These are phyloP conservation scores for Pyrgilauda ruficollis DNA, from an alignment of 2,113 vertebrate species.

Conservation along the genomic window DNA sequence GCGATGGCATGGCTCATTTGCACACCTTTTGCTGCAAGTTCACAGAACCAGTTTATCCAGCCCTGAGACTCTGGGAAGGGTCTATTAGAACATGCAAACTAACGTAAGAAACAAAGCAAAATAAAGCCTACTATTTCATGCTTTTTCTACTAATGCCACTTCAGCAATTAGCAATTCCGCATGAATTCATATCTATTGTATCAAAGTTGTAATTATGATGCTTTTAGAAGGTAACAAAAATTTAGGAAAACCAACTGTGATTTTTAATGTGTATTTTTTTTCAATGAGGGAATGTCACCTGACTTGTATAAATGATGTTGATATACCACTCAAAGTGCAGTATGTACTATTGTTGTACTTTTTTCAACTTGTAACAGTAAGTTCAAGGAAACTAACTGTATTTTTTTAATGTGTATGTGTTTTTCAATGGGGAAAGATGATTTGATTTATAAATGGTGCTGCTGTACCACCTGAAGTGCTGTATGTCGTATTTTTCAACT, in stretches of 20 bases:
- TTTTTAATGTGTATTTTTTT: background rate
- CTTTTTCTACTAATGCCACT: background rate
- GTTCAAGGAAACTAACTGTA: background rate
- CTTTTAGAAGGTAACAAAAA: background rate
- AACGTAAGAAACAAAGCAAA: slow-evolving; percentile 3
- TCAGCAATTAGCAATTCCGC: background rate
- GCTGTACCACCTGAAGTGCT: background rate
- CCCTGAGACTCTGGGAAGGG: slow-evolving; percentile 76
- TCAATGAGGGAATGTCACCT: background rate
- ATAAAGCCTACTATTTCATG: background rate
- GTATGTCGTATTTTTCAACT: background rate
- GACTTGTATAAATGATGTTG: background rate
- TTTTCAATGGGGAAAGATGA: background rate
- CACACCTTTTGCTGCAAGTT: slow-evolving; percentile 73
- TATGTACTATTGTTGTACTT: background rate
- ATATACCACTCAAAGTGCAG: background rate
- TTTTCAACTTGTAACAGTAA: background rate
- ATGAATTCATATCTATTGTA: background rate
- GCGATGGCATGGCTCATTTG: slow-evolving; percentile 65
- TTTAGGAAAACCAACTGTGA: background rate
- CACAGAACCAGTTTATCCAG: slow-evolving; percentile 72
- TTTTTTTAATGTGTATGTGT: background rate
- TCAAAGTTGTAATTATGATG: background rate
- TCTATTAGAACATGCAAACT: slow-evolving; percentile 61
- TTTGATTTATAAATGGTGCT: background rate